Base-by-base conservation (phyloP, 2,888 invertebrate genomes). In the Agrochola lota region DNA sequence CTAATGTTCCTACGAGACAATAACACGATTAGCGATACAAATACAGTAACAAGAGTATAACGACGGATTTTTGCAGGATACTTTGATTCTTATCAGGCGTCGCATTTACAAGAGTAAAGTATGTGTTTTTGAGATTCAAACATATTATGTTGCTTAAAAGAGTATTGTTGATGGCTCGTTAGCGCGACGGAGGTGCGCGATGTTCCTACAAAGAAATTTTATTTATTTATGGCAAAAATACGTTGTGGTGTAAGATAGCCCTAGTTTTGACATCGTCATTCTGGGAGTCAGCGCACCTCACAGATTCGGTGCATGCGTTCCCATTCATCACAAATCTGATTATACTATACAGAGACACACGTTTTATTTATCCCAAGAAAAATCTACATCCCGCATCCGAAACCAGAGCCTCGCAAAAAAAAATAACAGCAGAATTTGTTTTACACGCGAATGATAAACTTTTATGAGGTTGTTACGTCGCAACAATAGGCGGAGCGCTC, bases 391-490 rank as follows among this genome's bases (percentile, higher is more conserved):
- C 11, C 59, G 30, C 62, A 72, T 52, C 43, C 77, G 62, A 81
- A 70, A 81, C 74, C 74, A 77, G 75, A 15, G 70, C 59, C 26
- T 68, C 83, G 84, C 87, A 83, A 89, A 88, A 91, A n/a, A 92
- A 92, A 90, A 73, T 57, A 81, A 91, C 89, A 92, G 87, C 90
- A 83, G 89, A 92, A 91, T 91, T 90, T 85, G 89, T 91, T 93
- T 92, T 91, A 93, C 91, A 91, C 91, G 90, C 91, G 94, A 94
- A 95, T 94, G 95, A 95, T 95, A 95, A 95, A 96, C 94, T 96
- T 96, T 96, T 96, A 96, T 94, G 94, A 91, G 93, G 91, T 91
- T 92, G 93, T 95, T 95, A 93, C 92, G 90, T 94, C 94, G 93
- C 93, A 93, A 95, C 95, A 95, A 95, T 95, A 95, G 95, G 93